These are phyloP conservation scores for Colistium nudipinnis DNA, from an alignment of 2,113 vertebrate genomes.

Conservation along the genomic window DNA sequence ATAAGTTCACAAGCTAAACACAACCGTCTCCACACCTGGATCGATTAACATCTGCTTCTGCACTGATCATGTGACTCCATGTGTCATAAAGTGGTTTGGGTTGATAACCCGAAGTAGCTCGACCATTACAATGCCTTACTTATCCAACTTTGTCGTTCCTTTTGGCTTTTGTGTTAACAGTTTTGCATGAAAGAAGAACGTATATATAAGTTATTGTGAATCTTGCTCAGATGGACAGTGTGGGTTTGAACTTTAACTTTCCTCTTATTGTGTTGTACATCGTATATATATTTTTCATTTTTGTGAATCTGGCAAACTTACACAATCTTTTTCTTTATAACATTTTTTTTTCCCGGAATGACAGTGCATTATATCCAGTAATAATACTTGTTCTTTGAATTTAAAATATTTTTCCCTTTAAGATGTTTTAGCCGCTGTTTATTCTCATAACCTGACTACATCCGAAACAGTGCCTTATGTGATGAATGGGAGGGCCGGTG, in stretches of 20 bases:
- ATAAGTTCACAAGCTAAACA: slow-evolving; percentile 27
- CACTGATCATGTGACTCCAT: slow-evolving; percentile 53
- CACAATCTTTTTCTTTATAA: slow-evolving; percentile 32
- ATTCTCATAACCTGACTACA: slow-evolving; percentile 51
- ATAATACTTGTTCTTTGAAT: slow-evolving; percentile 52
- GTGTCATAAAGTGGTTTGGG: slow-evolving; percentile 42
- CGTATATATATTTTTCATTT: slow-evolving; percentile 26
- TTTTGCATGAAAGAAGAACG: slow-evolving; percentile 73
- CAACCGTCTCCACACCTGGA: slow-evolving; percentile 16
- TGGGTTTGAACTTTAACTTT: slow-evolving; percentile 53
- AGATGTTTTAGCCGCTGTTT: slow-evolving; percentile 58
- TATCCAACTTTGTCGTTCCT: slow-evolving; percentile 49
- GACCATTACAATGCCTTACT: slow-evolving; percentile 79
- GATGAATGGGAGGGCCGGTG: slow-evolving; percentile 58
- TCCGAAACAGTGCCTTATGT: slow-evolving; percentile 77
- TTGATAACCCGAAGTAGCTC: slow-evolving; percentile 67
- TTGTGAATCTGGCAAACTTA: slow-evolving; percentile 18
- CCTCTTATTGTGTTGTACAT: slow-evolving; percentile 53
- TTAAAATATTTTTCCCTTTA: slow-evolving; percentile 61
- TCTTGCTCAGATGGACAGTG: slow-evolving; percentile 51
- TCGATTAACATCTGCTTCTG: slow-evolving; percentile 38
- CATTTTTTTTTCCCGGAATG: slow-evolving; percentile 50
- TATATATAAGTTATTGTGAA: slow-evolving; percentile 71
- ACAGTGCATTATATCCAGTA: slow-evolving; percentile 65
- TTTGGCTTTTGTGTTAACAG: slow-evolving; percentile 64